phyloP scores from a whole-genome alignment of 2,113 vertebrate species.

The Sphyrna mokarran region DNA sequence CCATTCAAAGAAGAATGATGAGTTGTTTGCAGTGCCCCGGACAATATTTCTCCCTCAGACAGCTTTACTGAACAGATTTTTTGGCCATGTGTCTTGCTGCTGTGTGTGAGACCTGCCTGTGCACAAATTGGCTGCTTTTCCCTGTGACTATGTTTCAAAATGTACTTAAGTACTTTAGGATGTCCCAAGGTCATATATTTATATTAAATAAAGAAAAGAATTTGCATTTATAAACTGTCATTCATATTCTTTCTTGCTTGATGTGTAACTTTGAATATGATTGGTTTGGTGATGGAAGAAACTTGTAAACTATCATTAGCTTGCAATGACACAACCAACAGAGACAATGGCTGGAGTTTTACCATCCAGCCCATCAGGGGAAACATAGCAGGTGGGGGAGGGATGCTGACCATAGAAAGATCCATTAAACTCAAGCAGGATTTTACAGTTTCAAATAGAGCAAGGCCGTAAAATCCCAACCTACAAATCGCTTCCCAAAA shows the following conservation, averaged over 20 bases:
- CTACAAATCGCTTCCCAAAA: background rate
- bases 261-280: background rate
- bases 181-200: background rate
- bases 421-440: too few species aligned
- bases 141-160: background rate
- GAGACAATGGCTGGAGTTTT: background rate
- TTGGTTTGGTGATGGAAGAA: background rate
- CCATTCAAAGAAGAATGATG: background rate
- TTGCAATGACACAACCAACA: background rate
- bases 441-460: too few species aligned
- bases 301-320: background rate
- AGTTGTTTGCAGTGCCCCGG: background rate
- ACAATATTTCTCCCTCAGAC: background rate
- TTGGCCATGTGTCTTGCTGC: background rate
- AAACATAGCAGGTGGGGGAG: too few species aligned
- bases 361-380: too few species aligned
- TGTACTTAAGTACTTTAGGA: background rate
- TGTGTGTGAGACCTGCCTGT: background rate
- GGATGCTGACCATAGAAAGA: too few species aligned
- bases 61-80: background rate
- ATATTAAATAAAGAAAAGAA: too few species aligned
- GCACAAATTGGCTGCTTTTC: background rate
- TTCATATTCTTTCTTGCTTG: background rate
- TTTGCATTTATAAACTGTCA: too few species aligned
- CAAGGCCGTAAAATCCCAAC: too few species aligned